phyloP scores from a whole-genome alignment of 2,113 vertebrate genomes.

The Anolis carolinensis region DNA sequence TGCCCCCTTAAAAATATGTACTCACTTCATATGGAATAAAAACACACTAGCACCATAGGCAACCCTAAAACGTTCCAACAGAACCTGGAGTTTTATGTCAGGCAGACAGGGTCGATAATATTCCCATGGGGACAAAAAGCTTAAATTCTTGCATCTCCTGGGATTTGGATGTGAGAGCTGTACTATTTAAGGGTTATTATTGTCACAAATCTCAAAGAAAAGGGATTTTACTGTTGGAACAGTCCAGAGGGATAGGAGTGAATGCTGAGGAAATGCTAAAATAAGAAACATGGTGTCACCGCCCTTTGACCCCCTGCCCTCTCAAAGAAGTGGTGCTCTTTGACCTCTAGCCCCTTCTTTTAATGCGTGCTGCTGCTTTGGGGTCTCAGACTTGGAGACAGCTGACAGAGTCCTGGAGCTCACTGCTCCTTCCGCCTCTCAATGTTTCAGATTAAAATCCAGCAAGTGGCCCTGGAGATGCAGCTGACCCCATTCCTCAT shows the following conservation, averaged over 20 bases:
- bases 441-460: slow-evolving; percentile 92
- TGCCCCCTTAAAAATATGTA: background rate
- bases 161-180: background rate
- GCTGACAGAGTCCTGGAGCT: slow-evolving; percentile 1
- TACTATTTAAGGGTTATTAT: background rate
- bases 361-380: background rate
- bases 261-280: background rate
- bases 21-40: background rate
- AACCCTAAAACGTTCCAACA: background rate
- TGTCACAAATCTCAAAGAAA: background rate
- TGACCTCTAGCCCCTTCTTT: background rate
- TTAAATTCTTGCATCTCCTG: background rate
- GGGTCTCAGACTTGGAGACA: background rate
- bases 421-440: background rate
- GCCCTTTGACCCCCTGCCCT: too few relatives aligned
- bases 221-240: background rate
- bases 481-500: slow-evolving; percentile 96
- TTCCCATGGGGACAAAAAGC: background rate
- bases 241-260: background rate
- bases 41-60: too few relatives aligned
- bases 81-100: background rate
- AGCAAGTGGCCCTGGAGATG: slow-evolving; percentile 96
- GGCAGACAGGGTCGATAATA: background rate
- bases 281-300: background rate
- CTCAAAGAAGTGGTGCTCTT: background rate